phyloP scores from a whole-genome alignment of 2,888 invertebrate species.

The Leucania comma region DNA sequence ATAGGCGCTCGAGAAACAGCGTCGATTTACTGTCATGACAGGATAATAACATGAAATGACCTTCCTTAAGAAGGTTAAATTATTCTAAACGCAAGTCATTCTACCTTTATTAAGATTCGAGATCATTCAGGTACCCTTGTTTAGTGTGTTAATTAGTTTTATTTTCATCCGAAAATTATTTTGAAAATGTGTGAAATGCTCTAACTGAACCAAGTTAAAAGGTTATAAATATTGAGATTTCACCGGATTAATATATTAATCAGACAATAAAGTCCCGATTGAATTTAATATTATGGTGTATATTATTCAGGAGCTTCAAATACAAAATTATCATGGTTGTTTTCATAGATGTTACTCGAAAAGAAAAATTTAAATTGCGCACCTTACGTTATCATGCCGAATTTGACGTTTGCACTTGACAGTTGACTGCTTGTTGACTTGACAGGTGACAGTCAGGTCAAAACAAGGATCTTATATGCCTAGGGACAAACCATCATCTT shows the following conservation, averaged over 20 bases:
- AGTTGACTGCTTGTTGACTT: not conserved
- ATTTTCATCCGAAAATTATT: constrained; percentile 15
- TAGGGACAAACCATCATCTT: no score
- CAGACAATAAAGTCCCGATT: constrained; percentile 24
- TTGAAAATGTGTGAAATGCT: constrained; percentile 4
- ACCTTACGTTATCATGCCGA: constrained; percentile 23
- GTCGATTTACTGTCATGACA: constrained; percentile 2
- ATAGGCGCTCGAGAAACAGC: constrained; percentile 9
- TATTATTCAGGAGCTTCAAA: constrained; percentile 5
- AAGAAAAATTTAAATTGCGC: constrained; percentile 53
- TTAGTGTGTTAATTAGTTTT: constrained; percentile 1
- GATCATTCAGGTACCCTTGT: constrained; percentile 14
- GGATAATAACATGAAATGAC: constrained; percentile 46
- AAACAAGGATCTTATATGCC: no score
- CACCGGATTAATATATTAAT: constrained; percentile 4
- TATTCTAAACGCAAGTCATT: constrained; percentile 42
- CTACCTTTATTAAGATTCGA: constrained; percentile 40
- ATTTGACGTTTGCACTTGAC: constrained; percentile 40
- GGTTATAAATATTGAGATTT: constrained; percentile 41
- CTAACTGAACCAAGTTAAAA: constrained; percentile 42
- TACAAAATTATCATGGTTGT: constrained; percentile 34
- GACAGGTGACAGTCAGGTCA: no score
- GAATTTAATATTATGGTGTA: constrained; percentile 10
- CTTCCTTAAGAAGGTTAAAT: constrained; percentile 53
- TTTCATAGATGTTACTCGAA: not conserved